phyloP scores from a whole-genome alignment of 2,113 vertebrate species.

The Dipodomys spectabilis region DNA sequence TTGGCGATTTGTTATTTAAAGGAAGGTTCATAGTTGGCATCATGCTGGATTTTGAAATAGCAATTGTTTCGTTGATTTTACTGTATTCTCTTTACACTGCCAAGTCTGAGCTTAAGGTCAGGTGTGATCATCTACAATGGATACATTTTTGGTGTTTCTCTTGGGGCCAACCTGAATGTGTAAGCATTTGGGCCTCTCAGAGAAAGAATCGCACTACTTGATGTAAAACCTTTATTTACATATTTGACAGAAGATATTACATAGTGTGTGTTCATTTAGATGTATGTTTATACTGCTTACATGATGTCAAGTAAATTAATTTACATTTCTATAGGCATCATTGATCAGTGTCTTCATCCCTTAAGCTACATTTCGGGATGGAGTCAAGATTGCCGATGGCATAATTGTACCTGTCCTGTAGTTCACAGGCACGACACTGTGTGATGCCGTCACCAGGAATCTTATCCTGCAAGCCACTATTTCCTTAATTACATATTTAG shows the following conservation, averaged over 20 bases:
- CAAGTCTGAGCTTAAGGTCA: not conserved
- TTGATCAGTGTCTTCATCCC: not conserved
- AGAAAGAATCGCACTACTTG: not conserved
- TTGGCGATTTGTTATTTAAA: constrained; percentile 56
- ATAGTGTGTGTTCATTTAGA: not conserved
- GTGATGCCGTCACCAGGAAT: not conserved
- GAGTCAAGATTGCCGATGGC: not conserved
- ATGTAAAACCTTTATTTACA: not conserved
- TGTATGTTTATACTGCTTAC: not conserved
- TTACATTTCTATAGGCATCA: not conserved
- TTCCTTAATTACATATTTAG: not conserved
- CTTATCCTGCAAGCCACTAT: not conserved
- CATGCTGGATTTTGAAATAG: constrained; percentile 8
- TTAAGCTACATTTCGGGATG: not conserved
- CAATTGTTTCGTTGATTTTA: constrained; percentile 51
- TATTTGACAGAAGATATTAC: not conserved
- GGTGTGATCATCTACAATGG: not conserved
- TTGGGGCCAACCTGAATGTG: not conserved
- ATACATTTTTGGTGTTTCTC: not conserved
- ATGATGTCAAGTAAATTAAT: not conserved
- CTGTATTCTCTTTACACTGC: constrained; percentile 7
- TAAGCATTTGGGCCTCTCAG: not conserved
- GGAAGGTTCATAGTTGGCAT: constrained; percentile 49
- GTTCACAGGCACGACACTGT: not conserved
- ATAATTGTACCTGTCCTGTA: not conserved